Evolutionary conservation across 2,113 vertebrate species (phyloP).

Genomic region (Vulpes ferrilata): DNA sequence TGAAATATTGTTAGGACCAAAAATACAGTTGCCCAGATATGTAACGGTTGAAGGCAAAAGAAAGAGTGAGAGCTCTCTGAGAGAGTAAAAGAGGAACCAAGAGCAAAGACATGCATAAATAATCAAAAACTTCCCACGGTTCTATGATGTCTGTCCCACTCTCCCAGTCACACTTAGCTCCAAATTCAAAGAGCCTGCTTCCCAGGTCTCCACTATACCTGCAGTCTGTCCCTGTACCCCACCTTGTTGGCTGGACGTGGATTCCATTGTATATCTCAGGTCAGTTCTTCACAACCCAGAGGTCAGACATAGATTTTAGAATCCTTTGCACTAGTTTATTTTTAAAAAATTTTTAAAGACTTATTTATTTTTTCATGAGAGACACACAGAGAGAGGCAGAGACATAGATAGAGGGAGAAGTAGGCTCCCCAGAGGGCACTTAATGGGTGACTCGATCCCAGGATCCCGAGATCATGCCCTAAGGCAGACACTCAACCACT

Average conservation of each 20-base stretch:
- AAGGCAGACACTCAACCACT: no score
- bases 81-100: background rate
- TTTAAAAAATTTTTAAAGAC: no score
- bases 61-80: background rate
- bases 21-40: background rate
- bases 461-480: no score
- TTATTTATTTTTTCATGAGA: no score
- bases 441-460: no score
- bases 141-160: background rate
- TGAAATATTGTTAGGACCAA: background rate
- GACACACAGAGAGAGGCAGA: no score
- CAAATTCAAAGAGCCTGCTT: background rate
- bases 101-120: background rate
- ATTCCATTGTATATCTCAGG: background rate
- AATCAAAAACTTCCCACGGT: background rate
- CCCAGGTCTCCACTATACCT: background rate
- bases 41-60: background rate
- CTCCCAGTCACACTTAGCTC: background rate
- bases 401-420: no score
- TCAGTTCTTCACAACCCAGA: background rate
- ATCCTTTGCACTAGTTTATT: slow-evolving; percentile 16
- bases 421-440: no score
- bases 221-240: background rate
- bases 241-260: background rate
- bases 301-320: background rate